Percentiles rank a stretch among this genome's conserved stretches.
phyloP scores from a whole-genome alignment of 2,888 invertebrate species.

The Drosophila kuntzei region DNA sequence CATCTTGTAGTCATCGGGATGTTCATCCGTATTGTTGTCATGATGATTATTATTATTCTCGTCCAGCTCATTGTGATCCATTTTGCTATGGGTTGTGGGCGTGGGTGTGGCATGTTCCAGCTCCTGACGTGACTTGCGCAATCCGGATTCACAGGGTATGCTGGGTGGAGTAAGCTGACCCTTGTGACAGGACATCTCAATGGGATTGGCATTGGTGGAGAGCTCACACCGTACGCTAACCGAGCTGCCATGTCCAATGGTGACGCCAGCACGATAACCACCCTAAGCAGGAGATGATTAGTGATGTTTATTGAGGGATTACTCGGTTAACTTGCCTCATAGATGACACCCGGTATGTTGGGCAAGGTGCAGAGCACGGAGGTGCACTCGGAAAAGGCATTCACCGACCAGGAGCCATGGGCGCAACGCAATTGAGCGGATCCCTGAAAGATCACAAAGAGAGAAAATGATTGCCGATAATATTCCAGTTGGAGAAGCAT shows the following conservation, averaged over 20 bases:
- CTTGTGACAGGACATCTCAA: constrained; percentile 84
- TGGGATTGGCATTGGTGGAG: constrained; percentile 86
- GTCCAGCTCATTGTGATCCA: constrained; percentile 75
- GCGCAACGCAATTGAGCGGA: constrained; percentile 91
- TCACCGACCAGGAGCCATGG: constrained; percentile 93
- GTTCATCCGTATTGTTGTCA: constrained; percentile 77
- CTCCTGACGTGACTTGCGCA: constrained; percentile 83
- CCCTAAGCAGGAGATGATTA: constrained; percentile 83
- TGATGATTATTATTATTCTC: constrained; percentile 50
- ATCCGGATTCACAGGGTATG: constrained; percentile 83
- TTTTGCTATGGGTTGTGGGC: constrained; percentile 40
- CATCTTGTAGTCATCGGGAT: constrained; percentile 76
- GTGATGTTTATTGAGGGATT: background rate
- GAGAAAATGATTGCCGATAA: accelerated
- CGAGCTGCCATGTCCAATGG: constrained; percentile 92
- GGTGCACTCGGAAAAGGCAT: constrained; percentile 91
- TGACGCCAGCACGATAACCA: constrained; percentile 92
- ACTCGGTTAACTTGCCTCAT: constrained; percentile 75
- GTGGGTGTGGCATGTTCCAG: constrained; percentile 60
- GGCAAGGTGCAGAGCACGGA: constrained; percentile 86
- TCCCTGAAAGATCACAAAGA: constrained; percentile 86
- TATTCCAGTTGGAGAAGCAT: background rate
- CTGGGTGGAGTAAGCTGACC: constrained; percentile 82
- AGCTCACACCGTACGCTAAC: constrained; percentile 91
- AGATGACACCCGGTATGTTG: constrained; percentile 82